phyloP scores from a whole-genome alignment of 1,140 invertebrate genomes.

The Parapsyche elsis region DNA sequence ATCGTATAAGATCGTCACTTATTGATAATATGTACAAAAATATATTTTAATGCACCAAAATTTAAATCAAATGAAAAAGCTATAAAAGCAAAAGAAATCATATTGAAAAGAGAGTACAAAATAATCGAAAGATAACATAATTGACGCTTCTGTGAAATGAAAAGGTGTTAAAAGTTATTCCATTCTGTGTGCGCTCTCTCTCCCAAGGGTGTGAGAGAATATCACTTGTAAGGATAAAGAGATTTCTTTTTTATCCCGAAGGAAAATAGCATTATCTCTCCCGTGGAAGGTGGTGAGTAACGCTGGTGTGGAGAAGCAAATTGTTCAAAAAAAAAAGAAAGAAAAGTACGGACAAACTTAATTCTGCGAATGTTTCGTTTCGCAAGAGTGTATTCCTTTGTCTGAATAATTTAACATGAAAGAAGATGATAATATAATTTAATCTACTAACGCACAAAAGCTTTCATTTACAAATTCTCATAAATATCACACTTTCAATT shows the following conservation, averaged over 20 bases:
- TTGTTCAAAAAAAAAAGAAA: constrained; percentile 8
- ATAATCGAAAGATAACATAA: not conserved
- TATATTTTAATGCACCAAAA: too few relatives aligned
- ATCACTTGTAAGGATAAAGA: constrained; percentile 40
- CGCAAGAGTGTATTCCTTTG: constrained; percentile 8
- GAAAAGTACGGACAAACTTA: not conserved
- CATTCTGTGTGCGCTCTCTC: not conserved
- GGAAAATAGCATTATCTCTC: constrained; percentile 38
- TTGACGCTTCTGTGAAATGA: not conserved
- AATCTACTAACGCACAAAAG: too few relatives aligned
- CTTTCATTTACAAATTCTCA: too few relatives aligned
- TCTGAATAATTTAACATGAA: not conserved
- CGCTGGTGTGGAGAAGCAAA: not conserved
- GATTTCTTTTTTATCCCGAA: constrained; percentile 29
- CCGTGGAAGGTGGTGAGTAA: constrained; percentile 14
- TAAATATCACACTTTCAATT: too few relatives aligned
- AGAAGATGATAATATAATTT: too few relatives aligned
- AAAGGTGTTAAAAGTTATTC: constrained; percentile 41
- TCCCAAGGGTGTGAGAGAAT: constrained; percentile 13
- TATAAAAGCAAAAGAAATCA: too few relatives aligned
- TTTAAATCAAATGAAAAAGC: too few relatives aligned
- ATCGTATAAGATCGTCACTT: too few relatives aligned
- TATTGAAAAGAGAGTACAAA: too few relatives aligned
- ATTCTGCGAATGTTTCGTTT: constrained; percentile 17
- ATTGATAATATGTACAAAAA: too few relatives aligned